Conservation (phyloP, 2,888 invertebrate species). For the Blera fallax region DNA sequence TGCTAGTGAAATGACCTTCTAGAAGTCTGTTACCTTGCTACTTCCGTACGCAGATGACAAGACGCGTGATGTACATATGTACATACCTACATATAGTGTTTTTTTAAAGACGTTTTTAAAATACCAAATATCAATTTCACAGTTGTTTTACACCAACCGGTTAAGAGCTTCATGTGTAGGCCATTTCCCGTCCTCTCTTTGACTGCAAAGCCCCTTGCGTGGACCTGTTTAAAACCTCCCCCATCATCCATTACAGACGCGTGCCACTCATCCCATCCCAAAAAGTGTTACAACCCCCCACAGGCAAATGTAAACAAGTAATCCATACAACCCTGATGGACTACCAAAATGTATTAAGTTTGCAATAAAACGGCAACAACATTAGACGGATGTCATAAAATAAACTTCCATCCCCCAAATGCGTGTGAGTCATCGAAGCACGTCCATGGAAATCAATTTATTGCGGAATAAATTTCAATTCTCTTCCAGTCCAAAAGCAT, state of each 20-base stretch:
- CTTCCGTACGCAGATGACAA: too few relatives aligned
- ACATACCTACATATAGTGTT: too few relatives aligned
- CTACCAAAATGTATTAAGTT: background rate
- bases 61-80: too few relatives aligned
- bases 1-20: too few relatives aligned
- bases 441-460: slow-evolving; percentile 55
- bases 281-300: background rate
- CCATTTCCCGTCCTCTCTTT: background rate
- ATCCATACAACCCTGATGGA: background rate
- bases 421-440: slow-evolving; percentile 62
- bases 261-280: slow-evolving; percentile 8
- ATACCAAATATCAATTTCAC: too few relatives aligned
- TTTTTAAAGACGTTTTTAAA: too few relatives aligned
- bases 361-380: background rate
- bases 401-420: slow-evolving; percentile 21
- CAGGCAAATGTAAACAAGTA: background rate
- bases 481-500: background rate
- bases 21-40: too few relatives aligned
- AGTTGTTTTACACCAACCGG: too few relatives aligned
- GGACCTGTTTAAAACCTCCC: background rate
- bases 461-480: slow-evolving; percentile 42
- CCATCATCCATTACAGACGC: slow-evolving; percentile 14
- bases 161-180: too few relatives aligned
- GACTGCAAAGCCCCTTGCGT: background rate
- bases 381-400: background rate